Conservation (phyloP, 2,113 vertebrate genomes). For the Oreocharis arfaki region DNA sequence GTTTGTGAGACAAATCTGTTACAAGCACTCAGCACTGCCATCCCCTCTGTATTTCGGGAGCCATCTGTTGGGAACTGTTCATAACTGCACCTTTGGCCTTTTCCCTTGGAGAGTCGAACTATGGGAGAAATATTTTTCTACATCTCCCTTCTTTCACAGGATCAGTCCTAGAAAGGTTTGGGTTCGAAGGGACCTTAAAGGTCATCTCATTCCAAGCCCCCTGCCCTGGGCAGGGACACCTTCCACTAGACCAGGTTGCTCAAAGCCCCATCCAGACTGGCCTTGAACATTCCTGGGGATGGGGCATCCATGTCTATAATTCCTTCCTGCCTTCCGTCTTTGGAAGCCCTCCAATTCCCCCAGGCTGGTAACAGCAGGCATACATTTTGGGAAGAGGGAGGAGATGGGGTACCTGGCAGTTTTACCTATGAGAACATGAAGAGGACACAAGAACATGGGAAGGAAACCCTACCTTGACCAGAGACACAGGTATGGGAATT, state of each 20-base stretch:
- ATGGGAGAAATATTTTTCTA: background rate
- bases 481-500: background rate
- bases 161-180: background rate
- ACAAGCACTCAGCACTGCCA: background rate
- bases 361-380: background rate
- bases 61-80: background rate
- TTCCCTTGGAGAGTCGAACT: background rate
- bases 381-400: background rate
- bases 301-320: background rate
- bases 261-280: background rate
- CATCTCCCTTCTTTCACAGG: background rate
- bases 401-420: background rate
- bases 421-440: background rate
- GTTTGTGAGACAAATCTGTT: background rate
- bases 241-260: background rate
- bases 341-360: background rate
- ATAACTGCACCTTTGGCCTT: background rate
- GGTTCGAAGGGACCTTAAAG: background rate
- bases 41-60: background rate
- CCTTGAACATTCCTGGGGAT: background rate
- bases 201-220: background rate
- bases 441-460: fast-evolving
- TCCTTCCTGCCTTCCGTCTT: background rate
- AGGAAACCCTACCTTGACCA: background rate
- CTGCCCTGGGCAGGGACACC: background rate